Base-by-base conservation (phyloP, 2,888 invertebrate genomes). In the Melieria crassipennis region DNA sequence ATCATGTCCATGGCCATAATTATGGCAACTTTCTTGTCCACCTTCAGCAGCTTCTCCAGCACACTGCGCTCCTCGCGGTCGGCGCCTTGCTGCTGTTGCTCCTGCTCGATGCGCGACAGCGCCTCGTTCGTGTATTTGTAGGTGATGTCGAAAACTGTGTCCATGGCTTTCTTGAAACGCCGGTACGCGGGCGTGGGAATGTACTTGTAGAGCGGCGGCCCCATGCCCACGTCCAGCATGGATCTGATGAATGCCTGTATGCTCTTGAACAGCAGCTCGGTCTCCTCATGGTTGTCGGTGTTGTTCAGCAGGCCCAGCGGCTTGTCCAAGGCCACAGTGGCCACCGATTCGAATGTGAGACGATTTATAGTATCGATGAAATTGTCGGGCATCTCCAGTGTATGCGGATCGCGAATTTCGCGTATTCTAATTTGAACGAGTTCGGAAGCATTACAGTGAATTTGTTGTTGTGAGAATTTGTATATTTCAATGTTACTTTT, bases 1-100 rank as follows among this genome's bases (percentile, higher is more conserved):
- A 93, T 78, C 92, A 93, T 91, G 82, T 93, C 93, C 78, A 91
- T 89, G 1, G 90, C 91, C 91, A 92, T 93, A 74, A 91, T 88
- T 50, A 90, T 80, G 0, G 92, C 93, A 11, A 91, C 89, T 81
- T 88, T 88, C 68, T 89, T 89, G 78, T 92, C 91, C 6, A 91
- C 88, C 11, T 87, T 88, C 64, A 92, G 82, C 45, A 93, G 82
- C 79, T 90, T 90, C 82, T 92, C 90, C 70, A 93, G 85, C 13
- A 93, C 88, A 79, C 92, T 92, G 73, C 79, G 78, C 0, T 62
- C 79, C 71, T 46, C 83, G 73, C 79, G 78, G 0, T 62, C 79
- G 70, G 45, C 83, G 58, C 43, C 79, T 78, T 3, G 64, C 4
- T 4, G 64, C 13, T 5, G 11, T 6, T 11, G 52, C 3, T 46